Base-by-base conservation (phyloP, 92 coral and sea anemone genomes). In the Phymanthus crucifer region DNA sequence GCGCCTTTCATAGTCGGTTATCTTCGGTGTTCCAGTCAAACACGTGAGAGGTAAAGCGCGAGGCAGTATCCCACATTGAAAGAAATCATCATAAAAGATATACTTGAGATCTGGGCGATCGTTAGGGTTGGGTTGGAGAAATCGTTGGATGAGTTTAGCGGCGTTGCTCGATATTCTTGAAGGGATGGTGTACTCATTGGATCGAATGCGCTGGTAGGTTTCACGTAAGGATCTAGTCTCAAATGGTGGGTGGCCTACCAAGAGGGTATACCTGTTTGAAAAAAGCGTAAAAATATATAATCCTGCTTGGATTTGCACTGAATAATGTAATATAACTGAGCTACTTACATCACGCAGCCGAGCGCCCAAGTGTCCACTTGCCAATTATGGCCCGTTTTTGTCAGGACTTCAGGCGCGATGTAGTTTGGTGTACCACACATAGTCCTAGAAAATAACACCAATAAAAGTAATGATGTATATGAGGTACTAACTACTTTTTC, bases 361-460 rank as follows among this genome's bases (percentile, higher is more conserved):
- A 95, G 56, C 0, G 99, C 99, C 99, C 99, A 95, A 2, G 98
- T 95, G 64, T 95, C 99, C 86, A 95, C 99, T 65, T 95, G 94
- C 32, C 88, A 91, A 26, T 93, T 86, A 78, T 95, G 99, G 31
- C 95, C 95, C 73, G 90, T 95, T 80, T 95, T 95, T 24, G 90
- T 76, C 32, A 95, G 87, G 46, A 95, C 99, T 67, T 95, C 99
- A 12, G 99, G 99, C 47, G 99, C 99, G 71, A 95, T 95, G 86
- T 95, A 95, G 90, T 95, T 95, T 21, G 99, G 99, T 24, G 99
- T 95, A 40, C 99, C 99, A 32, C 99, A 95, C 93, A 95, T 93
- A 4, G 99, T 93, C 83, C 99, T 95, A 76, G 50, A 78, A 32
- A 32, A 58, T 29, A 54, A 81, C 2, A 50, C 18, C 1, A 24